Evolutionary conservation across 1,140 invertebrate species (phyloP).

Genomic region (Helicorthomorpha holstii): DNA sequence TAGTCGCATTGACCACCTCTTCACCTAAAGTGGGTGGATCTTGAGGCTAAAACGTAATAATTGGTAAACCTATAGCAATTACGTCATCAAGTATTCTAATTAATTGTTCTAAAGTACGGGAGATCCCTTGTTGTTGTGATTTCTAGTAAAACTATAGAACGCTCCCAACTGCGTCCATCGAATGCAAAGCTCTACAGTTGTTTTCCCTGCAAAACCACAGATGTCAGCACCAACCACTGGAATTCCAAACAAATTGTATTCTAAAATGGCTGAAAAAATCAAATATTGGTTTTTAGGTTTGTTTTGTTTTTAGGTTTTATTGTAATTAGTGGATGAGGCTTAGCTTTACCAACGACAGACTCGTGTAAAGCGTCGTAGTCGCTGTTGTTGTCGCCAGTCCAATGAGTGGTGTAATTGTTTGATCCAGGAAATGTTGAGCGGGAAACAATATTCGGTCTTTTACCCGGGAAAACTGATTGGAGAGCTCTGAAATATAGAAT

Average conservation of each 20-base stretch:
- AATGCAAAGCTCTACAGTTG: conserved; percentile 31
- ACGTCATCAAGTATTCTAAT: not conserved
- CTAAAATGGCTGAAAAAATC: conserved; percentile 23
- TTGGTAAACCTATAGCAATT: not conserved
- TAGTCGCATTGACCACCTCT: conserved; percentile 16
- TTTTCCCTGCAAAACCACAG: conserved; percentile 31
- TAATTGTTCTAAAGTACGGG: conserved; percentile 3
- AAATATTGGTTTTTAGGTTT: conserved; percentile 23
- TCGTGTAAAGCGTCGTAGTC: conserved; percentile 29
- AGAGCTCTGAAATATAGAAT: conserved; percentile 8
- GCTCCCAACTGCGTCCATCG: conserved; percentile 35
- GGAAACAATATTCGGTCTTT: conserved; percentile 27
- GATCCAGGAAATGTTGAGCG: conserved; percentile 35
- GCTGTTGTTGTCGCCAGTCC: conserved; percentile 35
- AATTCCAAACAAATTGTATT: conserved; percentile 28
- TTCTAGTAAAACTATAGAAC: conserved; percentile 26
- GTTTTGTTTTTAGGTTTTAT: conserved; percentile 5
- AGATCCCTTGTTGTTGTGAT: conserved; percentile 18
- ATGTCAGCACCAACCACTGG: conserved; percentile 34
- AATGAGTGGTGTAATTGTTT: conserved; percentile 36
- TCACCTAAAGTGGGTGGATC: conserved; percentile 16
- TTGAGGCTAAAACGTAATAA: conserved; percentile 14
- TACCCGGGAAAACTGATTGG: conserved; percentile 4
- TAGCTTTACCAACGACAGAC: conserved; percentile 27
- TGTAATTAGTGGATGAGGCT: not conserved